Evolutionary conservation across 2,113 vertebrate species (phyloP).

Genomic region (Beaufortia kweichowensis): DNA sequence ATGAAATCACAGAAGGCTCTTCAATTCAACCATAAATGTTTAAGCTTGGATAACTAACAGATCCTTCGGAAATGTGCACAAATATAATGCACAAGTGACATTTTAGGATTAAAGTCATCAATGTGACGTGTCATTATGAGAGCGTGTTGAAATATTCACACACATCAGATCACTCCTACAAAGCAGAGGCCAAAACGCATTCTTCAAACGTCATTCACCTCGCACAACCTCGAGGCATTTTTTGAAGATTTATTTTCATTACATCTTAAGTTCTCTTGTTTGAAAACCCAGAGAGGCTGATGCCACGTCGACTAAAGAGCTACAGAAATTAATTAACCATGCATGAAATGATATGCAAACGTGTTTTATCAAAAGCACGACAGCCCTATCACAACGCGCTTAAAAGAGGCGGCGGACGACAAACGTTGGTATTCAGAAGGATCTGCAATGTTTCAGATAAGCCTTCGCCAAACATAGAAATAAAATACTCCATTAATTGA

Average conservation of each 20-base stretch:
- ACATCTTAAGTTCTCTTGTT: constrained; percentile 50
- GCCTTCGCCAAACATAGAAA: constrained; percentile 53
- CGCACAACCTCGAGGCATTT: constrained; percentile 33
- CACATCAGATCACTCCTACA: constrained; percentile 11
- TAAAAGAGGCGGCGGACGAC: constrained; percentile 44
- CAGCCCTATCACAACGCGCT: constrained; percentile 56
- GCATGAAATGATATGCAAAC: constrained; percentile 64
- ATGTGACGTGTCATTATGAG: too few species aligned
- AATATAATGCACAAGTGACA: too few species aligned
- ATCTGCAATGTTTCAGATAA: constrained; percentile 62
- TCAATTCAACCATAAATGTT: too few species aligned
- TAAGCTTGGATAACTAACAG: too few species aligned
- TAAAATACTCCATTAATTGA: constrained; percentile 62
- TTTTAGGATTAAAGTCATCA: too few species aligned
- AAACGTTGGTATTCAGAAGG: constrained; percentile 52
- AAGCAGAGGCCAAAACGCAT: background rate
- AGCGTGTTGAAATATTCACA: constrained; percentile 14
- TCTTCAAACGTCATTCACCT: background rate
- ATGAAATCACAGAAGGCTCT: too few species aligned
- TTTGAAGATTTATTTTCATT: constrained; percentile 53
- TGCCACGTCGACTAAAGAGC: constrained; percentile 30
- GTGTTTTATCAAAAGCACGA: constrained; percentile 57
- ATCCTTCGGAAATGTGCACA: too few species aligned
- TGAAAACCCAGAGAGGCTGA: constrained; percentile 33
- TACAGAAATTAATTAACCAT: constrained; percentile 58